Conservation (phyloP, 1,140 invertebrate species). For the Coboldia fuscipes region DNA sequence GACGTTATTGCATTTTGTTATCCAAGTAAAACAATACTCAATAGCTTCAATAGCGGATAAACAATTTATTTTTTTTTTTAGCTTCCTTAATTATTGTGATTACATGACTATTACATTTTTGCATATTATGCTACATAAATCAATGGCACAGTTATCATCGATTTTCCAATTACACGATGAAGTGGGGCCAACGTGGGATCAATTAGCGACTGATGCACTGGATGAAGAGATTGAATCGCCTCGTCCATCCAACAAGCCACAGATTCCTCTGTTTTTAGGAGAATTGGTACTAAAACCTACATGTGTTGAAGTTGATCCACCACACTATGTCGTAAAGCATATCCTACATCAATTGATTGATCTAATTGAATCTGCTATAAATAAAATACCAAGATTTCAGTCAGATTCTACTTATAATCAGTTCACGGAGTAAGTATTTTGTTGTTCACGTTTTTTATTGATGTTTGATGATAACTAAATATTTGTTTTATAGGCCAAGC, state of each 20-base stretch:
- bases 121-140: constrained; percentile 10
- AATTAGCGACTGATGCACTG: constrained; percentile 8
- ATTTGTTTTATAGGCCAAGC: constrained; percentile 24
- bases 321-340: constrained; percentile 13
- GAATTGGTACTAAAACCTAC: constrained; percentile 15
- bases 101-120: constrained; percentile 14
- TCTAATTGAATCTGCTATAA: constrained; percentile 20
- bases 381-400: constrained; percentile 13
- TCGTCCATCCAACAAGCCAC: constrained; percentile 10
- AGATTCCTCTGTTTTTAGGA: constrained; percentile 16
- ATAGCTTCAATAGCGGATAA: constrained; percentile 1
- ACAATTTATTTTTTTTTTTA: constrained; percentile 3
- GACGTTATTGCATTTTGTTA: constrained; percentile 45
- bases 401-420: constrained; percentile 10
- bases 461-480: not conserved
- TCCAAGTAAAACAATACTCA: constrained; percentile 28
- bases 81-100: constrained; percentile 12
- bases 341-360: constrained; percentile 17
- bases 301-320: constrained; percentile 21
- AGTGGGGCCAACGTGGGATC: constrained; percentile 9
- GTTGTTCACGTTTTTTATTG: not conserved
- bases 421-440: constrained; percentile 12
- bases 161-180: constrained; percentile 11
- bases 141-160: constrained; percentile 9
- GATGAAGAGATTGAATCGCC: constrained; percentile 8